phyloP scores from a whole-genome alignment of 2,888 invertebrate species.

The Pterobdella sp. region DNA sequence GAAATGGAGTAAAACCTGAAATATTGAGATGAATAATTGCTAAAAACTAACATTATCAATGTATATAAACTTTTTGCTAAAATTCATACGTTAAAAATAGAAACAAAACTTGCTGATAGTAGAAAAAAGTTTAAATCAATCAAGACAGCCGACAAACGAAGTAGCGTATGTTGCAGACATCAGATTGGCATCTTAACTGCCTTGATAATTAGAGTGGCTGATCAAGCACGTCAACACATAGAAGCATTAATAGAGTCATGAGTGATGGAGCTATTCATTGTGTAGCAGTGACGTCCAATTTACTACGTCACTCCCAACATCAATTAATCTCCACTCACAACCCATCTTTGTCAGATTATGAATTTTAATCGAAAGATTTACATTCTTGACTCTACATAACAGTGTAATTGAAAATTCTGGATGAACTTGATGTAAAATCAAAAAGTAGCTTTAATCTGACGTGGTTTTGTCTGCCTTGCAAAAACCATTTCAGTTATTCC shows the following conservation, averaged over 20 bases:
- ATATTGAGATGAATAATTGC: background rate
- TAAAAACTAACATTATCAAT: background rate
- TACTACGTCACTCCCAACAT: slow-evolving; percentile 4
- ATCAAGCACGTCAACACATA: background rate
- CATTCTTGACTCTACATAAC: no score
- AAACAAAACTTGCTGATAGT: no score
- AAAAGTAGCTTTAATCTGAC: no score
- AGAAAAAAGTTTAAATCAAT: no score
- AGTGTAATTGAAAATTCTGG: no score
- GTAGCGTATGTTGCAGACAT: no score
- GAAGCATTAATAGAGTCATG: slow-evolving; percentile 6
- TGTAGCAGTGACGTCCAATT: slow-evolving; percentile 12
- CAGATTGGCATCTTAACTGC: background rate
- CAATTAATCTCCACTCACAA: background rate
- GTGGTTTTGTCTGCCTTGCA: no score
- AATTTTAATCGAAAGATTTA: slow-evolving; percentile 10
- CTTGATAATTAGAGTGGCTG: slow-evolving; percentile 1
- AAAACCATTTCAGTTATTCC: no score
- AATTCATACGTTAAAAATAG: no score
- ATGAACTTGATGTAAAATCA: no score
- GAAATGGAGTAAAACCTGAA: background rate
- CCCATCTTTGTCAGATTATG: background rate
- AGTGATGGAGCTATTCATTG: background rate
- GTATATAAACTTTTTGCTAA: no score
- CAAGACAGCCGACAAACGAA: no score